Base-by-base conservation (phyloP, 2,888 invertebrate genomes). In the Luffia ferchaultella region DNA sequence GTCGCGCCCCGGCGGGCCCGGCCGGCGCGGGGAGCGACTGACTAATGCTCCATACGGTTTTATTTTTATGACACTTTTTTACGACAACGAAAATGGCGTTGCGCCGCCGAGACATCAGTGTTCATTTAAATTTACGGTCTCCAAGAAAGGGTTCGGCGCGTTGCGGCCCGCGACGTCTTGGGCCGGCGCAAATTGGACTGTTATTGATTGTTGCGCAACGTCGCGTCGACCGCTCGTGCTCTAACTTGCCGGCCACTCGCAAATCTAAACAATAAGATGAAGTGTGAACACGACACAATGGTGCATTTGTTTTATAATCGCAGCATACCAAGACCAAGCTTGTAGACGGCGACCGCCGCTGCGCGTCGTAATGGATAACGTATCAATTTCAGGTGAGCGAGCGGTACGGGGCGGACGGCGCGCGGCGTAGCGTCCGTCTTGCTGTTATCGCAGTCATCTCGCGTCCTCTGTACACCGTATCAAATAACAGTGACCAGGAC, bases 301-400 rank as follows among this genome's bases (percentile, higher is more conserved):
- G 60, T 16, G 50, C 30, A 45, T 16, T 18, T 60, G 57, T 58
- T 58, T 58, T 58, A 60, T 58, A 58, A 58, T 57, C 57, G n/a
- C n/a, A n/a, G n/a, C n/a, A 54, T 54, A 54, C 54, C 17, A n/a
- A n/a, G 48, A 41, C 7, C 41, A 9, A 42, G 42, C 49, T n/a
- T 42, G 43, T 20, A n/a, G 30, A 3, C 43, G 16, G 7, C 43
- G 43, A n/a, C 43, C 20, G 60, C 59, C 58, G 58, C 54, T 54
- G 54, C 55, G 53, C 57, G 53, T 54, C 53, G 60, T 58, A 60
- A 58, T 58, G 60, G 54, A 59, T 65, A 60, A 64, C 63, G 62
- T 66, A 65, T 66, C 64, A 64, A 64, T 66, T 65, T 63, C 63
- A 48, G 17, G 12, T 12, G 30, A 30, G 30, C 30, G 30, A 30